A percentile compares a stretch with the other conserved stretches of the same genome.
phyloP scores from a whole-genome alignment of 2,888 invertebrate genomes.

The Drosophila cognata region DNA sequence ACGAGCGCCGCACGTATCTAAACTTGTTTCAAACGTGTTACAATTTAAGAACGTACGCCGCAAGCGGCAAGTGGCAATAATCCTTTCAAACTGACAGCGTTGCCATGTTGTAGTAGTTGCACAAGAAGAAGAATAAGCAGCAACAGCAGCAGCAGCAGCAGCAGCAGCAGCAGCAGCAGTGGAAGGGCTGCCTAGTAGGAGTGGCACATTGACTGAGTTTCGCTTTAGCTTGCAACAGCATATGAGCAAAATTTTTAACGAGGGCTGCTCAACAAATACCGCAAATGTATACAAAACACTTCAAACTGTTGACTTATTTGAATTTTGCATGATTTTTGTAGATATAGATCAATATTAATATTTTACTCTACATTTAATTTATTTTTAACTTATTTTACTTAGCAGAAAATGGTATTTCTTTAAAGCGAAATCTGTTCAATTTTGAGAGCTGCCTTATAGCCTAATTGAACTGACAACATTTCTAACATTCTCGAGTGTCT shows the following conservation, averaged over 20 bases:
- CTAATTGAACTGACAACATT: too few relatives aligned
- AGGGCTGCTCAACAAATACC: slow-evolving; percentile 20
- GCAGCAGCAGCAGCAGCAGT: slow-evolving; percentile 19
- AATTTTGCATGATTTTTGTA: not conserved
- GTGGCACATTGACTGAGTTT: slow-evolving; percentile 73
- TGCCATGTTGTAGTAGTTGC: slow-evolving; percentile 51
- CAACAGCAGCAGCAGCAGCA: slow-evolving; percentile 7
- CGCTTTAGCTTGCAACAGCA: slow-evolving; percentile 45
- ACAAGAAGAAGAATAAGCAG: slow-evolving; percentile 15
- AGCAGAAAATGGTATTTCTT: not conserved
- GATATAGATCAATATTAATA: not conserved
- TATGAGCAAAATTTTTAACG: slow-evolving; percentile 39
- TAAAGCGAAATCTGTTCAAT: not conserved
- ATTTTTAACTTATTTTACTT: not conserved
- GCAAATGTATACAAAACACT: not conserved
- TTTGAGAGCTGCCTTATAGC: not conserved
- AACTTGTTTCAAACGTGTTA: slow-evolving; percentile 80
- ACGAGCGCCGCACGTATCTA: slow-evolving; percentile 69
- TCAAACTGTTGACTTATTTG: not conserved
- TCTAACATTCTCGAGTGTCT: too few relatives aligned
- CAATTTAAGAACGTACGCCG: slow-evolving; percentile 79
- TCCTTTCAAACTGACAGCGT: slow-evolving; percentile 77
- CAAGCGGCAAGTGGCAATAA: slow-evolving; percentile 79
- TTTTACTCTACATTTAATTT: not conserved
- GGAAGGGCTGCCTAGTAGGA: slow-evolving; percentile 60